These are phyloP conservation scores for Rousettus madagascariensis DNA, from an alignment of 2,797 vertebrate species.

Conservation along the genomic window DNA sequence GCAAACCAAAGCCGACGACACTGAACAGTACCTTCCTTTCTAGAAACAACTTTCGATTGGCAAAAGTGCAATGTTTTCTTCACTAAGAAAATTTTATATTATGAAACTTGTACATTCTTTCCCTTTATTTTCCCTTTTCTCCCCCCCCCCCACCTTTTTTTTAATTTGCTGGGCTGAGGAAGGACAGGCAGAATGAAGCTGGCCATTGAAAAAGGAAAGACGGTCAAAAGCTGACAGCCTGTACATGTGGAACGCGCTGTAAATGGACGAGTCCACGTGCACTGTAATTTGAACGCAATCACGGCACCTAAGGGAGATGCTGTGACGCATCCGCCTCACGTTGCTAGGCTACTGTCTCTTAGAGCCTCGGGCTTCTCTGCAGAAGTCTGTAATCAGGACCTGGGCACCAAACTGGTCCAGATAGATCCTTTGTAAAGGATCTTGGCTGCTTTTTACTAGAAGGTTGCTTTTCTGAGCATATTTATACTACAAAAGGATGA, in stretches of 20 bases:
- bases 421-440: slow-evolving; percentile 79
- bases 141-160: not conserved
- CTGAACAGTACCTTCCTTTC: slow-evolving; percentile 84
- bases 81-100: slow-evolving; percentile 84
- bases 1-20: slow-evolving; percentile 89
- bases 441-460: slow-evolving; percentile 91
- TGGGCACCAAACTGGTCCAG: slow-evolving; percentile 81
- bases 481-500: slow-evolving; percentile 86
- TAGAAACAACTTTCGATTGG: slow-evolving; percentile 88
- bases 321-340: slow-evolving; percentile 88
- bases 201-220: slow-evolving; percentile 81
- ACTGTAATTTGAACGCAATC: slow-evolving; percentile 89
- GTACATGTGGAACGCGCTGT: slow-evolving; percentile 83
- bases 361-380: slow-evolving; percentile 86
- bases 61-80: slow-evolving; percentile 96
- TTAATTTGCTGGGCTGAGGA: slow-evolving; percentile 81
- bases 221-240: slow-evolving; percentile 88
- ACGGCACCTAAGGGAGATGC: slow-evolving; percentile 88
- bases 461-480: slow-evolving; percentile 91
- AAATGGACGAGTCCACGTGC: slow-evolving; percentile 87
- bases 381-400: slow-evolving; percentile 86
- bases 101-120: slow-evolving; percentile 73
- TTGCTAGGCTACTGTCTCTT: slow-evolving; percentile 92
- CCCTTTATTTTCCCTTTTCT: not conserved
- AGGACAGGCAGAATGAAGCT: slow-evolving; percentile 90